phyloP scores from a whole-genome alignment of 2,113 vertebrate genomes.

The Phylloscopus trochilus region DNA sequence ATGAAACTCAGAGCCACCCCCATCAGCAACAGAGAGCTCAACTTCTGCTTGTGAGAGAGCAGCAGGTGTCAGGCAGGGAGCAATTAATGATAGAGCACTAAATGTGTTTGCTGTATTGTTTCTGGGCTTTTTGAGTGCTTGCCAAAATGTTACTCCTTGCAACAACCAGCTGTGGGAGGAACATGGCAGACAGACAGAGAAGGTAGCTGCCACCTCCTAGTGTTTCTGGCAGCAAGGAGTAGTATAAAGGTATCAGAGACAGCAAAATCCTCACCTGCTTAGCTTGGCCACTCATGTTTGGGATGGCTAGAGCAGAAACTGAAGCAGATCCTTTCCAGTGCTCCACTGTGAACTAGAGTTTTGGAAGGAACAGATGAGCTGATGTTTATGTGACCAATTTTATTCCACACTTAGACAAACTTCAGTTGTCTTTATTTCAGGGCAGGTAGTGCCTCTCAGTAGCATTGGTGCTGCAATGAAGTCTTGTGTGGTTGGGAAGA shows the following conservation, averaged over 20 bases:
- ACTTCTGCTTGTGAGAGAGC: background rate
- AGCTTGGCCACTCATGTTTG: background rate
- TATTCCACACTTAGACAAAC: background rate
- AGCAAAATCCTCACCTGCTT: background rate
- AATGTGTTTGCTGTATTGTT: background rate
- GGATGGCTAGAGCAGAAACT: background rate
- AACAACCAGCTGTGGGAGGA: background rate
- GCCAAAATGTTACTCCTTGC: background rate
- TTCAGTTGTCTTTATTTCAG: background rate
- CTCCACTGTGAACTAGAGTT: fast-evolving
- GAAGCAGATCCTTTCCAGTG: background rate
- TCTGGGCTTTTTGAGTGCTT: background rate
- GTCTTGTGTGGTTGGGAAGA: background rate
- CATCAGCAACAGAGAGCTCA: background rate
- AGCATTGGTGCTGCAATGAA: background rate
- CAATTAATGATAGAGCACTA: background rate
- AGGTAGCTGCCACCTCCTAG: background rate
- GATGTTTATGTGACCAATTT: background rate
- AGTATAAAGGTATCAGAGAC: background rate
- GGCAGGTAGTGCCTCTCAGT: background rate
- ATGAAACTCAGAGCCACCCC: background rate
- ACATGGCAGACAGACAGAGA: background rate
- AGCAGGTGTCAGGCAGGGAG: background rate
- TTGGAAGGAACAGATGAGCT: background rate
- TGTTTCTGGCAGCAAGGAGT: background rate